Evolutionary conservation across 2,888 invertebrate species (phyloP), one percentile per base, ranked within the genome.

Genomic region (Meliscaeva auricollis): DNA sequence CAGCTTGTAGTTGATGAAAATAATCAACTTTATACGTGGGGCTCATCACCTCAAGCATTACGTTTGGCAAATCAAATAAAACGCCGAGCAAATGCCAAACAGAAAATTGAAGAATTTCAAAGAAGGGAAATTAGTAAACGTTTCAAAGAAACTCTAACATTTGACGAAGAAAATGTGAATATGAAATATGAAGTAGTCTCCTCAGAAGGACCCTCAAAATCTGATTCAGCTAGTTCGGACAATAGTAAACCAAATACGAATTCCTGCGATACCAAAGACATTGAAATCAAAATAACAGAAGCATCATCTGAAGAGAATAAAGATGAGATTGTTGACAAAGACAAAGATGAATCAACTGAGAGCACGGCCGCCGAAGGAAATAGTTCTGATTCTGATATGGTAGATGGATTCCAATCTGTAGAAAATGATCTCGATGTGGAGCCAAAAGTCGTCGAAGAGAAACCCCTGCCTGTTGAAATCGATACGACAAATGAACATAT

Each of bases 11-110:
- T 96, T 78, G 94, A 94, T 83, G 92, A 92, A 15, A 93, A 94
- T 73, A 95, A 96, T 90, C 93, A 94, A 88, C 93, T 96, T 64
- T 96, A 94, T 89, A 93, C 94, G 0, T 97, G 96, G 96, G 96
- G 96, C 2, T 94, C 95, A 52, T 96, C 96, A 89, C 96, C 96
- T 0, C 96, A 96, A 90, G 94, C 95, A 78, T 92, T 96, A 7
- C 93, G 96, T 60, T 91, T 95, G 26, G 94, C 94, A 74, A 94
- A 95, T 83, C 95, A 95, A 90, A 93, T 94, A 3, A 94, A 94
- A 89, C 94, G 94, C 68, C 93, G 94, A 75, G 93, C 93, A 4
- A 93, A 94, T 87, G 92, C 93, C 50, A 91, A 93, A 62, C 94
- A 93, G 87, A 93, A 93, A 87, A 90, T 90, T 22, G 92, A 92